A percentile compares a stretch with the other conserved stretches of the same genome.
Conservation (phyloP, 2,888 invertebrate genomes). For the Aphrophora alni region DNA sequence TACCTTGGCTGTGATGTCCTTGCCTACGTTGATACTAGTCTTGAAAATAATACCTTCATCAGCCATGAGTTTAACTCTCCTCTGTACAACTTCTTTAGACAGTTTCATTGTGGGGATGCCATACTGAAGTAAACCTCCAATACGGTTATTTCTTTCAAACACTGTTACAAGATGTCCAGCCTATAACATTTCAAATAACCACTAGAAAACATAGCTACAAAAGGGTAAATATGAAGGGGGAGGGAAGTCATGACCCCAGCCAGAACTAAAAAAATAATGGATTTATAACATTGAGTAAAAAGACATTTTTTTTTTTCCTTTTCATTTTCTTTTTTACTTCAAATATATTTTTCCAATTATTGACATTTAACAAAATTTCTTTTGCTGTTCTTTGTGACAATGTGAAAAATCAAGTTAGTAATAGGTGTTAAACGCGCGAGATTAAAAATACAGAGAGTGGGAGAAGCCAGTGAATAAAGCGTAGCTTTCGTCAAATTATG, state of each 20-base stretch:
- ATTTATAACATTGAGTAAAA: no score
- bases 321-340: no score
- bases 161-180: constrained; percentile 96
- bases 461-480: no score
- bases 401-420: no score
- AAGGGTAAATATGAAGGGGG: background rate
- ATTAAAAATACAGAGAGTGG: no score
- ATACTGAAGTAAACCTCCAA: constrained; percentile 95
- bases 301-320: no score
- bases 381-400: no score
- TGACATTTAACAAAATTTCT: no score
- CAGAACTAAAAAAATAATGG: no score
- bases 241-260: background rate
- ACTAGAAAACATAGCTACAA: background rate
- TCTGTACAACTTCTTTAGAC: constrained; percentile 89
- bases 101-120: constrained; percentile 99
- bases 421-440: no score
- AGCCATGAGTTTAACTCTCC: constrained; percentile 83
- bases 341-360: no score
- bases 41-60: constrained; percentile 92
- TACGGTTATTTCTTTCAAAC: constrained; percentile 94
- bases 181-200: constrained; percentile 55
- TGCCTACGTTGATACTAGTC: constrained; percentile 89
- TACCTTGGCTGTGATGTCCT: constrained; percentile 80
- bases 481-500: no score